These are phyloP conservation scores for Sminthopsis crassicaudata DNA, from an alignment of 2,113 vertebrate species.

Conservation along the genomic window DNA sequence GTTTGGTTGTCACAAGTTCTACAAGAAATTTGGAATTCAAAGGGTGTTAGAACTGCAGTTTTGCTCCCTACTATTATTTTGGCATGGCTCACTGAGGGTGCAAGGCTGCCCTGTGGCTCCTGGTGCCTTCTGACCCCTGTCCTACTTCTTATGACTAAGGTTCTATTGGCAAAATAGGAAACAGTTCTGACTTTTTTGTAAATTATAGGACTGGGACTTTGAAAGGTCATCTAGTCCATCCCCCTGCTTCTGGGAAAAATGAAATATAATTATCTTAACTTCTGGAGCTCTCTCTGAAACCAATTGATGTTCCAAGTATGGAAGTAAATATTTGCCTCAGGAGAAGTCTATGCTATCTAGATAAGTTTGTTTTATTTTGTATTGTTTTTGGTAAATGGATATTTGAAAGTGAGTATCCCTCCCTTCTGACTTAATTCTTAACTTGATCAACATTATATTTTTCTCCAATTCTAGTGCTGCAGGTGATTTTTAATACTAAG, in stretches of 20 bases:
- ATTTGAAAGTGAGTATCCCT: conserved; percentile 65
- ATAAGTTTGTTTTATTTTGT: conserved; percentile 71
- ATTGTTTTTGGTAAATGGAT: conserved; percentile 49
- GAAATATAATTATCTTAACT: conserved; percentile 56
- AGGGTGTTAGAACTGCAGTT: background rate
- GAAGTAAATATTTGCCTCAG: conserved; percentile 50
- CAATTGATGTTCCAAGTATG: conserved; percentile 34
- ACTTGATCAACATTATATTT: conserved; percentile 69
- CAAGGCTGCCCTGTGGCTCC: conserved; percentile 37
- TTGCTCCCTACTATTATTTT: conserved; percentile 10
- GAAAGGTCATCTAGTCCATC: conserved; percentile 60
- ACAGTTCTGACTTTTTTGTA: conserved; percentile 39
- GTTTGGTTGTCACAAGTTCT: background rate
- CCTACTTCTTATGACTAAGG: conserved; percentile 25
- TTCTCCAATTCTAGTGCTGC: conserved; percentile 57
- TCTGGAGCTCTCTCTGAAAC: conserved; percentile 55
- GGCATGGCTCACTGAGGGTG: conserved; percentile 13
- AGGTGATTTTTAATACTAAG: conserved; percentile 62
- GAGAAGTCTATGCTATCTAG: conserved; percentile 17
- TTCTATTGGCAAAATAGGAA: conserved; percentile 52
- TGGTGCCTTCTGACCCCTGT: conserved; percentile 20
- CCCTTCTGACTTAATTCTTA: conserved; percentile 55
- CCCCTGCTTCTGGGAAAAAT: conserved; percentile 57
- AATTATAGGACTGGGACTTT: conserved; percentile 67
- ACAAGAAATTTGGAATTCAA: background rate